Conservation (phyloP, 2,113 vertebrate species). For the Machaerirhynchus nigripectus region DNA sequence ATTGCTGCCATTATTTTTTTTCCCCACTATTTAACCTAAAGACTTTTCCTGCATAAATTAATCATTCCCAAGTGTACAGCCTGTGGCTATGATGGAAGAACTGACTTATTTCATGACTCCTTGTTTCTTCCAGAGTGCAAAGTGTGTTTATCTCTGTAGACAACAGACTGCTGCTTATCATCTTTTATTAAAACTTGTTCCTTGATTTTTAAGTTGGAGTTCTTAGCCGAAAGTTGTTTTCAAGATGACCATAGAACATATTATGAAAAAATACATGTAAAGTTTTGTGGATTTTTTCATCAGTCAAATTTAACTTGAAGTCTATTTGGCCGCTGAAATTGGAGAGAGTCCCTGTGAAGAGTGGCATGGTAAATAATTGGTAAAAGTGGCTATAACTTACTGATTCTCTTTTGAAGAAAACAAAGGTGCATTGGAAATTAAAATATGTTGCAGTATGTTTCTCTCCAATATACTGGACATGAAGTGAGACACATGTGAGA, state of each 20-base stretch:
- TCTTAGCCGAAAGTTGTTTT: background rate
- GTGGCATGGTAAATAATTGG: background rate
- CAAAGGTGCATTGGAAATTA: background rate
- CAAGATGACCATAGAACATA: background rate
- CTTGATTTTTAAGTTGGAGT: background rate
- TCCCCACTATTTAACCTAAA: background rate
- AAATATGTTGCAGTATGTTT: background rate
- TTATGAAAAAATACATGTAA: background rate
- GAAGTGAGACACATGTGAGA: background rate
- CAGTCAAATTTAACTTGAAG: background rate
- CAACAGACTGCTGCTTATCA: background rate
- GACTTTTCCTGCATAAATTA: background rate
- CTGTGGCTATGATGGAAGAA: background rate
- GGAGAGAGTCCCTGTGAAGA: background rate
- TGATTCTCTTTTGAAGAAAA: background rate
- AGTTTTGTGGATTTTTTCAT: background rate
- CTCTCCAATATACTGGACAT: background rate
- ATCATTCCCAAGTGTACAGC: background rate
- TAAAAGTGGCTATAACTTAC: background rate
- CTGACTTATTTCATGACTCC: background rate
- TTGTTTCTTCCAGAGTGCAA: background rate
- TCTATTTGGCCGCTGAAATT: background rate
- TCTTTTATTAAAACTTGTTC: background rate
- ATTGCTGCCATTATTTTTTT: background rate
- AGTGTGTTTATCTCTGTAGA: background rate